Conservation (phyloP, 2,888 invertebrate species). For the Scaptodrosophila latifasciaeformis region DNA sequence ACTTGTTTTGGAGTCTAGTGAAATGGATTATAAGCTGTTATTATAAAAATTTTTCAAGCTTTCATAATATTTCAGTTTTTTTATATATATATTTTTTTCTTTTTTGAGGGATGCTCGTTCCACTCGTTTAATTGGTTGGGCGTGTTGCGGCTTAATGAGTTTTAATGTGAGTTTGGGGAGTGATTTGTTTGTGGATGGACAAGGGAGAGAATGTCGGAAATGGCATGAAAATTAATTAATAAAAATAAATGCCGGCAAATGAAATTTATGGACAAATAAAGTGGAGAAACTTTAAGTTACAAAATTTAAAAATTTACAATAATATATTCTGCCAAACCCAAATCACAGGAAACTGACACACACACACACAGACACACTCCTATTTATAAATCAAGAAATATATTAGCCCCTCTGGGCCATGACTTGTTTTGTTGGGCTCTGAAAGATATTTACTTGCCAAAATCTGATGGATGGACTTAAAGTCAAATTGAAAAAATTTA, state of each 20-base stretch:
- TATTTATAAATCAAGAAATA: too few species aligned
- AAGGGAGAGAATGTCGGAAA: not conserved
- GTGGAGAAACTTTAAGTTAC: constrained; percentile 7
- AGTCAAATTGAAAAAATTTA: too few species aligned
- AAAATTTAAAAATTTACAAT: not conserved
- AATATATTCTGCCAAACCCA: too few species aligned
- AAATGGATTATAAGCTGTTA: constrained; percentile 51
- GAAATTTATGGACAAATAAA: not conserved
- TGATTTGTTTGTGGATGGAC: too few species aligned
- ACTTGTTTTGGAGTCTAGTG: constrained; percentile 23
- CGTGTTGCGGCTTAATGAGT: constrained; percentile 48
- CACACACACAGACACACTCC: too few species aligned
- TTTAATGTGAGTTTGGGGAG: constrained; percentile 6
- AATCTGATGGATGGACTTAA: too few species aligned
- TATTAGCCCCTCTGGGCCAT: too few species aligned
- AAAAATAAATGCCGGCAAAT: constrained; percentile 20
- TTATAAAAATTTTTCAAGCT: constrained; percentile 35
- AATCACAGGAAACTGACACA: too few species aligned
- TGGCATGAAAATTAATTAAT: constrained; percentile 28
- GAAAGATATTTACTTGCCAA: too few species aligned
- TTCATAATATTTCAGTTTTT: too few species aligned
- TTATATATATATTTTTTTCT: constrained; percentile 2
- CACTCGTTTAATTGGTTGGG: constrained; percentile 47
- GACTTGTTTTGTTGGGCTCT: too few species aligned
- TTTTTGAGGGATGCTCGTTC: constrained; percentile 2